A percentile compares a stretch with the other conserved stretches of the same genome.
phyloP scores from a whole-genome alignment of 2,113 vertebrate species.

The Eublepharis macularius region DNA sequence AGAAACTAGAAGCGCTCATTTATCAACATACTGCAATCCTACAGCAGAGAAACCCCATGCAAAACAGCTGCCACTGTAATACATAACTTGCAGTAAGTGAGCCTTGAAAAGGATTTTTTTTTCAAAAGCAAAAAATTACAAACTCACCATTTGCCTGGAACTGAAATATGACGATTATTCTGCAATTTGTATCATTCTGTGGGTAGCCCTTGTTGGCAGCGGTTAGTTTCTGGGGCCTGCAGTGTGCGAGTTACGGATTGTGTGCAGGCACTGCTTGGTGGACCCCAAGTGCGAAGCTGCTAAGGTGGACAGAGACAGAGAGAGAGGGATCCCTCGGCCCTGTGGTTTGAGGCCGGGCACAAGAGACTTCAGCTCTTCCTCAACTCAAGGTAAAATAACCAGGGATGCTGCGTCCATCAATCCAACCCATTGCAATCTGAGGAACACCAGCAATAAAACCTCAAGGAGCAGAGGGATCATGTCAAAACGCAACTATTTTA shows the following conservation, averaged over 20 bases:
- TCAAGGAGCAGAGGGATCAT: not conserved
- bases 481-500: not conserved
- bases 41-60: not conserved
- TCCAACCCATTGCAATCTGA: not conserved
- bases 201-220: not conserved
- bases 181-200: not conserved
- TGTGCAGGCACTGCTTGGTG: not conserved
- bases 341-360: not conserved
- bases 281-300: too few relatives aligned
- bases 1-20: not conserved
- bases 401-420: not conserved
- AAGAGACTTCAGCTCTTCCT: too few relatives aligned
- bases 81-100: not conserved
- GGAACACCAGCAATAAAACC: not conserved
- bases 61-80: too few relatives aligned
- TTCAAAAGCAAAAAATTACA: not conserved
- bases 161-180: not conserved
- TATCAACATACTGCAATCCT: not conserved
- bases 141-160: not conserved
- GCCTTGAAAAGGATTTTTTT: not conserved
- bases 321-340: not conserved
- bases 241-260: not conserved
- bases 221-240: not conserved
- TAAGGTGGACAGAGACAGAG: too few relatives aligned
- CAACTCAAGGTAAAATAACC: not conserved